These are phyloP conservation scores for Rhaphigaster nebulosa DNA, from an alignment of 2,888 invertebrate species.

Conservation along the genomic window DNA sequence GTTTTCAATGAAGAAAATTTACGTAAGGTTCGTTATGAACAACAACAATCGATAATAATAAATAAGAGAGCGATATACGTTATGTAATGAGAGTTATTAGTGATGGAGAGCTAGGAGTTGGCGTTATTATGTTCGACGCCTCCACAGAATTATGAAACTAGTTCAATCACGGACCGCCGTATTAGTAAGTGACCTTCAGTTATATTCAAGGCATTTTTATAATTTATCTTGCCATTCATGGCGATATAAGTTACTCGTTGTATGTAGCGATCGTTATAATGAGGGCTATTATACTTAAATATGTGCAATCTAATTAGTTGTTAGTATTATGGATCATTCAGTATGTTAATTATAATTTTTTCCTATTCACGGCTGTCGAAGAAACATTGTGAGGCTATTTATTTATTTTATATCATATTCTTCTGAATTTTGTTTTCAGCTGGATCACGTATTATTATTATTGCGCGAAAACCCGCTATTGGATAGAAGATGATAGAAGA, in stretches of 20 bases:
- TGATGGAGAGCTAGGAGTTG: background rate
- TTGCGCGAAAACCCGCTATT: too few species aligned
- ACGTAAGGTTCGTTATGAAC: background rate
- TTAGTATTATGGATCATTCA: background rate
- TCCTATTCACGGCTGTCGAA: background rate
- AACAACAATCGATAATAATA: conserved; percentile 14
- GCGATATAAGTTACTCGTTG: background rate
- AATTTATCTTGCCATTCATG: background rate
- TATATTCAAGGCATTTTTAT: background rate
- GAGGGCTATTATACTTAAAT: background rate
- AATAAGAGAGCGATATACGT: background rate
- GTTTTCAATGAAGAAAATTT: background rate
- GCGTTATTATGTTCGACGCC: background rate
- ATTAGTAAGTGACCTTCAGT: background rate
- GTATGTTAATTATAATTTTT: background rate
- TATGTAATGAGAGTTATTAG: conserved; percentile 14
- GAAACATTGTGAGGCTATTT: too few species aligned
- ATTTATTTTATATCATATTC: background rate
- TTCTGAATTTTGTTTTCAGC: background rate
- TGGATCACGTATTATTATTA: too few species aligned
- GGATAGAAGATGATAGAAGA: too few species aligned
- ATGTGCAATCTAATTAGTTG: background rate
- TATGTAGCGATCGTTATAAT: background rate
- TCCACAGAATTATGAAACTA: conserved; percentile 38
- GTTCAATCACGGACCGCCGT: background rate